These are phyloP conservation scores for Centropus bengalensis DNA, from an alignment of 2,113 vertebrate species.

Conservation along the genomic window DNA sequence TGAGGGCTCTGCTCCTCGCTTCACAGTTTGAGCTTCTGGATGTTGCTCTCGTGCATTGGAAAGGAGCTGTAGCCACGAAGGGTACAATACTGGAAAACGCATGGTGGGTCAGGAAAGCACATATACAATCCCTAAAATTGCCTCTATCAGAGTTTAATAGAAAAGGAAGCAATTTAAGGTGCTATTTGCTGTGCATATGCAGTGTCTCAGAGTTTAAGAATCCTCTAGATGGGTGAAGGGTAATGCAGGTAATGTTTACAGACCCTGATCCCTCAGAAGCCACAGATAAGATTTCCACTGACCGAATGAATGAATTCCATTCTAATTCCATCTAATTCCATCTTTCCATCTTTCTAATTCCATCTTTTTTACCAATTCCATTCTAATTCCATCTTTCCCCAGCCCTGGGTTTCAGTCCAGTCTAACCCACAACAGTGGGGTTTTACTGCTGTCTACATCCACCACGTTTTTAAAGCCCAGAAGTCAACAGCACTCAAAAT, in stretches of 20 bases:
- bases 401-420: neutral
- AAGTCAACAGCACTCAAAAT: neutral
- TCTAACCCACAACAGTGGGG: neutral
- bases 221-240: neutral
- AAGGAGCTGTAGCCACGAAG: neutral
- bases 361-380: no score
- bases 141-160: fast-evolving
- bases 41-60: neutral
- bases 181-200: neutral
- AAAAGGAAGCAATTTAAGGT: neutral
- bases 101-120: neutral
- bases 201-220: neutral
- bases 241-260: neutral
- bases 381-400: neutral
- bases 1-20: conserved; percentile 38
- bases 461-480: conserved; percentile 3
- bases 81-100: neutral
- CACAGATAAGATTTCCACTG: neutral
- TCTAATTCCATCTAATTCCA: no score
- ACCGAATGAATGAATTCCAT: no score
- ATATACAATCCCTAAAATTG: neutral
- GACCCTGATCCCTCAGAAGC: neutral
- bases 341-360: no score
- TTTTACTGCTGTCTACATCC: neutral
- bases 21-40: conserved; percentile 13